Evolutionary conservation across 1,140 invertebrate species (phyloP).

Genomic region (Drosophila setifemur): DNA sequence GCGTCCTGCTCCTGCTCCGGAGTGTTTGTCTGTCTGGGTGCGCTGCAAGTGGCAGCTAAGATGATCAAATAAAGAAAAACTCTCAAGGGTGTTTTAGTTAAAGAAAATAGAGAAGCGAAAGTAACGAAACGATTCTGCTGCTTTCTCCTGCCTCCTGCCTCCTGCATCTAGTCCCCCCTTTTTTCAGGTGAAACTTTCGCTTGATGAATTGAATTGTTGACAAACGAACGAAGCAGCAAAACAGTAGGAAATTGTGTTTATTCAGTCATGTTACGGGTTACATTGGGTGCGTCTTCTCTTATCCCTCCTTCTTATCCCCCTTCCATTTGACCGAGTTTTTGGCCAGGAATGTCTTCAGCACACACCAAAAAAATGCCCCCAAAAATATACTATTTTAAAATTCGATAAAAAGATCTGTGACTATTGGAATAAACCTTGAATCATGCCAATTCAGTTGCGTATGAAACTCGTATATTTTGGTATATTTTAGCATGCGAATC

Average conservation of each 20-base stretch:
- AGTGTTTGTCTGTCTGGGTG: slow-evolving; percentile 37
- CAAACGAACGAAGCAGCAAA: slow-evolving; percentile 68
- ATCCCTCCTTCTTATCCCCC: not conserved
- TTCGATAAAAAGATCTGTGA: no score
- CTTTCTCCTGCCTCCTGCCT: not conserved
- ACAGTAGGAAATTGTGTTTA: slow-evolving; percentile 76
- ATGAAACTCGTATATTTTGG: no score
- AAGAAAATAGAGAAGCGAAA: slow-evolving; percentile 68
- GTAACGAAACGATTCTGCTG: slow-evolving; percentile 60
- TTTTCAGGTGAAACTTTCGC: slow-evolving; percentile 60
- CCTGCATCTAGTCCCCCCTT: slow-evolving; percentile 15
- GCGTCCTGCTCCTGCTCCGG: slow-evolving; percentile 34
- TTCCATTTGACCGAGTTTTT: not conserved
- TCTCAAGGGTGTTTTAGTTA: slow-evolving; percentile 78
- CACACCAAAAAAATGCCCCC: no score
- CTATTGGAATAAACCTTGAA: no score
- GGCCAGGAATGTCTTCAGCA: not conserved
- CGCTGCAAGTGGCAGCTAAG: slow-evolving; percentile 78
- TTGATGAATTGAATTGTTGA: slow-evolving; percentile 80
- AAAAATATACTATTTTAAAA: no score
- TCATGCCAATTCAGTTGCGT: no score
- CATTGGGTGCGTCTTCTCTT: no score
- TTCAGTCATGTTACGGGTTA: slow-evolving; percentile 75
- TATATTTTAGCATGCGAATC: no score
- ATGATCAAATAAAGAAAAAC: slow-evolving; percentile 77